A percentile compares a stretch with the other conserved stretches of the same genome.
Evolutionary conservation across 2,888 invertebrate species (phyloP).

Genomic region (Lissocephala sabroskyi): DNA sequence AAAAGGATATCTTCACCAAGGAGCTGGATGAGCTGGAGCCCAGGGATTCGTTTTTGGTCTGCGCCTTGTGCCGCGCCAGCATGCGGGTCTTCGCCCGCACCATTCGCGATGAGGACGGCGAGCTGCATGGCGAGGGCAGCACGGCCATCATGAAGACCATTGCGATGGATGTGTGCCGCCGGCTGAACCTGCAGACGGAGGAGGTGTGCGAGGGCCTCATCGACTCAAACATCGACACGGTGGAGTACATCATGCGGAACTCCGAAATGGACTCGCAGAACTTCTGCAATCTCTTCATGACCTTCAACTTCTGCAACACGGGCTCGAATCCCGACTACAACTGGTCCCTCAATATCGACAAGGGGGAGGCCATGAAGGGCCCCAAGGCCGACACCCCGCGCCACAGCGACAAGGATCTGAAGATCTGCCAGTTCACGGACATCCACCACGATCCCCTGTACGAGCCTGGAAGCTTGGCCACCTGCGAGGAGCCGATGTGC

Average conservation of each 20-base stretch:
- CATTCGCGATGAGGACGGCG: conserved; percentile 73
- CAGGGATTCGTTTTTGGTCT: conserved; percentile 51
- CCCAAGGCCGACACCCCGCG: conserved; percentile 54
- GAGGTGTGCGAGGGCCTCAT: conserved; percentile 78
- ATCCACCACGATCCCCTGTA: conserved; percentile 86
- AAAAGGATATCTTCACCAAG: conserved; percentile 51
- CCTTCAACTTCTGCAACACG: conserved; percentile 53
- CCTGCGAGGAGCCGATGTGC: conserved; percentile 84
- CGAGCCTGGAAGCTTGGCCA: conserved; percentile 77
- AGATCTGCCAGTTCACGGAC: conserved; percentile 72
- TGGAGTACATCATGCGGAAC: conserved; percentile 76
- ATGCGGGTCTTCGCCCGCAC: conserved; percentile 56
- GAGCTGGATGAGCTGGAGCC: conserved; percentile 46
- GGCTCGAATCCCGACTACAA: conserved; percentile 45
- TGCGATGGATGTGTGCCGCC: conserved; percentile 74
- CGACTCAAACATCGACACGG: conserved; percentile 76
- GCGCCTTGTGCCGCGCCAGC: conserved; percentile 60
- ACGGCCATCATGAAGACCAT: conserved; percentile 65
- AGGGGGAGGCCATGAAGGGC: conserved; percentile 21
- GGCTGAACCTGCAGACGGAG: conserved; percentile 75
- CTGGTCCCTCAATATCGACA: conserved; percentile 54
- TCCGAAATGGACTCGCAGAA: conserved; percentile 73
- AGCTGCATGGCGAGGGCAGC: conserved; percentile 59
- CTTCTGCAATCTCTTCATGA: conserved; percentile 65
- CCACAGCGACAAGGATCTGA: conserved; percentile 37